phyloP scores from a whole-genome alignment of 1,140 invertebrate genomes.

The Paraescarpia echinospica region DNA sequence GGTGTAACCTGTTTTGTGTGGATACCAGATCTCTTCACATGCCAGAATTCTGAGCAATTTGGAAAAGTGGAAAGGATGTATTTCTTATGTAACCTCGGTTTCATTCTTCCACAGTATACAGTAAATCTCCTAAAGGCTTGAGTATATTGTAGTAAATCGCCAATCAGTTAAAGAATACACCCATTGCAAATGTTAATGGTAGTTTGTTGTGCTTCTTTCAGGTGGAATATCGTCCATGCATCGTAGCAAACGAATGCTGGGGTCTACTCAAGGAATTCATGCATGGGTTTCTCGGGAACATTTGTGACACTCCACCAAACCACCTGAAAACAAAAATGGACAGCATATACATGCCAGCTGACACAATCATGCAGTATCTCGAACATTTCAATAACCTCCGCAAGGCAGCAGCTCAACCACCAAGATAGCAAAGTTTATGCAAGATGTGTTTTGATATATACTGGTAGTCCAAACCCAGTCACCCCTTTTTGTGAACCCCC shows the following conservation, averaged over 20 bases:
- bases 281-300: slow-evolving; percentile 84
- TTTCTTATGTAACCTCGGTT: no score
- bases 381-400: slow-evolving; percentile 87
- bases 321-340: slow-evolving; percentile 75
- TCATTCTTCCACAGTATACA: no score
- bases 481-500: no score
- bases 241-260: slow-evolving; percentile 84
- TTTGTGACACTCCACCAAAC: slow-evolving; percentile 51
- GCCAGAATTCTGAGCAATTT: no score
- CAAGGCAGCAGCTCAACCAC: slow-evolving; percentile 13
- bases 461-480: no score
- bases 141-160: no score
- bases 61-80: no score
- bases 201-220: slow-evolving; percentile 52
- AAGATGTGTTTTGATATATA: not conserved
- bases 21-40: no score
- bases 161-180: not conserved
- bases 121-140: no score
- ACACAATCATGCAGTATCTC: slow-evolving; percentile 92
- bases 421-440: not conserved
- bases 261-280: slow-evolving; percentile 89
- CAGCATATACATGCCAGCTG: slow-evolving; percentile 76
- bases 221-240: slow-evolving; percentile 90
- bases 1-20: no score
- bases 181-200: slow-evolving; percentile 6